Percentiles rank a stretch among this genome's conserved stretches.
Conservation (phyloP, 2,113 vertebrate genomes). For the Excalfactoria chinensis region DNA sequence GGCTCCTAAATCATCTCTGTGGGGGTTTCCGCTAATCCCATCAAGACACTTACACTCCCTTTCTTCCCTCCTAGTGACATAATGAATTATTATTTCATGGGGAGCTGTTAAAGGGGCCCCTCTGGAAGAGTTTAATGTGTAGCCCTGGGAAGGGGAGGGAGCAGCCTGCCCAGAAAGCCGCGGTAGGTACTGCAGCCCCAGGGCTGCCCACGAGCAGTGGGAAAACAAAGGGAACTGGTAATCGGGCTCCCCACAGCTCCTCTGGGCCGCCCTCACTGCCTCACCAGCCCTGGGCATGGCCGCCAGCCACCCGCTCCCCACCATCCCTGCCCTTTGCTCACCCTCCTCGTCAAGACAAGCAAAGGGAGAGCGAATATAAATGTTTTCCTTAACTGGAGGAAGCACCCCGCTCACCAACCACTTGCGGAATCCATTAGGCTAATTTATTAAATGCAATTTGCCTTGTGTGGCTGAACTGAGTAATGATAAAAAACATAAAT, state of each 20-base stretch:
- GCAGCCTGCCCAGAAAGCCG: slow-evolving; percentile 29
- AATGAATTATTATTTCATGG: slow-evolving; percentile 87
- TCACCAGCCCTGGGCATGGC: not conserved
- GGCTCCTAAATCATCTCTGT: slow-evolving; percentile 87
- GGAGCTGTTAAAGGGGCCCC: slow-evolving; percentile 83
- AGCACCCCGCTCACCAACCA: slow-evolving; percentile 89
- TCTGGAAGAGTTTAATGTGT: slow-evolving; percentile 73
- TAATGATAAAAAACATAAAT: slow-evolving; percentile 84
- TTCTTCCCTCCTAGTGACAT: slow-evolving; percentile 81
- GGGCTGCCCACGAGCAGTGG: not conserved
- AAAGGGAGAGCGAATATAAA: slow-evolving; percentile 84
- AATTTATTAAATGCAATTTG: slow-evolving; percentile 97
- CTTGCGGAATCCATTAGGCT: slow-evolving; percentile 94
- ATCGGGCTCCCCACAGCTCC: not conserved
- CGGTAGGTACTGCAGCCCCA: slow-evolving; percentile 44
- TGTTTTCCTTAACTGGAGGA: slow-evolving; percentile 93
- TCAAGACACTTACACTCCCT: slow-evolving; percentile 86
- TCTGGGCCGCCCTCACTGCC: not conserved
- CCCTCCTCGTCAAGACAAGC: slow-evolving; percentile 60
- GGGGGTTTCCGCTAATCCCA: slow-evolving; percentile 85
- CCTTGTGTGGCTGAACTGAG: slow-evolving; percentile 90
- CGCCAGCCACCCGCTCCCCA: not conserved
- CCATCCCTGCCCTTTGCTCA: slow-evolving; percentile 47
- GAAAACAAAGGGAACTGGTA: slow-evolving; percentile 52
- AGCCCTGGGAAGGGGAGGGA: slow-evolving; percentile 38